Conservation (phyloP, 2,888 invertebrate genomes). For the Papilio demoleus region DNA sequence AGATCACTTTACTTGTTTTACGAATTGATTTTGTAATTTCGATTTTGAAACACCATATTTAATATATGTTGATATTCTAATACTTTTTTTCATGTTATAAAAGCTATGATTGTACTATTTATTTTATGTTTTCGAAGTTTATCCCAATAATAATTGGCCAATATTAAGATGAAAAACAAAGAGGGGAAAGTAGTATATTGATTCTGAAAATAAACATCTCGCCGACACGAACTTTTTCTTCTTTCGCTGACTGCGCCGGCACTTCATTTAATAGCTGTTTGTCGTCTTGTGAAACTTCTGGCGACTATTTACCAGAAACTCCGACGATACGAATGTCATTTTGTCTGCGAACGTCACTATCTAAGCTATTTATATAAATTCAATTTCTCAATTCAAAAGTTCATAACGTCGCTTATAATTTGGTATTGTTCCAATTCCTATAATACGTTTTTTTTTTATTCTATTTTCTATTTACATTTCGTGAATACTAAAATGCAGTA, state of each 20-base stretch:
- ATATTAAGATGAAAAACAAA: not conserved
- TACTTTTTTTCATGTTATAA: no score
- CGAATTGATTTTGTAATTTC: not conserved
- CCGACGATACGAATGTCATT: constrained; percentile 5
- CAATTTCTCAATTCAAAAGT: constrained; percentile 21
- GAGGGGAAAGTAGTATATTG: not conserved
- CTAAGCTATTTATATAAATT: constrained; percentile 21
- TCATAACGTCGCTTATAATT: constrained; percentile 20
- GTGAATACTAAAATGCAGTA: no score
- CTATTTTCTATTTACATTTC: not conserved
- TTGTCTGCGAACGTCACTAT: not conserved
- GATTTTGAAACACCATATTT: not conserved
- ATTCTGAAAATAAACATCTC: constrained; percentile 11
- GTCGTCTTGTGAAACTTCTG: constrained; percentile 10
- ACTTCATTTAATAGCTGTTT: constrained; percentile 25
- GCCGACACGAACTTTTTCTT: constrained; percentile 13
- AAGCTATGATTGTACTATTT: no score
- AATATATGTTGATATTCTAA: no score
- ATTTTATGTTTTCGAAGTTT: not conserved
- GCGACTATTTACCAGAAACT: constrained; percentile 24
- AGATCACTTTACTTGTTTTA: not conserved
- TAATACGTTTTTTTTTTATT: not conserved
- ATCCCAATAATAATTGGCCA: not conserved
- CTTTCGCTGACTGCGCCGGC: constrained; percentile 19
- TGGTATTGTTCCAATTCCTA: constrained; percentile 25